phyloP scores from a whole-genome alignment of 2,797 vertebrate genomes.

The Arctocebus calabarensis region DNA sequence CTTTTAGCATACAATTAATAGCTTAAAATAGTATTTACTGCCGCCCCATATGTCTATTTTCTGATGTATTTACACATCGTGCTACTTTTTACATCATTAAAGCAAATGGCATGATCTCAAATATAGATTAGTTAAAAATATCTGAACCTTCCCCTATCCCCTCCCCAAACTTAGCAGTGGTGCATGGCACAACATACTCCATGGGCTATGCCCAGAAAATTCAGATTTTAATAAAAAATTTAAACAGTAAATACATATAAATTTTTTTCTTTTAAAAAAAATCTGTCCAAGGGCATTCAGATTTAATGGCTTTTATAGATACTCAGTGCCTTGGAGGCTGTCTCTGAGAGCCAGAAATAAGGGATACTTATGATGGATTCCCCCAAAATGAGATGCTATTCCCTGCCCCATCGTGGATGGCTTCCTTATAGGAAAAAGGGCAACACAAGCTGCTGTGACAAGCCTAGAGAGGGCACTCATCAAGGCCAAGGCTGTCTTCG shows the following conservation, averaged over 20 bases:
- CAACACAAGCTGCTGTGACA: neutral
- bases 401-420: neutral
- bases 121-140: conserved; percentile 80
- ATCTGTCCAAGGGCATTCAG: conserved; percentile 67
- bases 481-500: conserved; percentile 36
- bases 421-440: neutral
- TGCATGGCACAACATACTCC: conserved; percentile 63
- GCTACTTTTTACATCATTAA: conserved; percentile 76
- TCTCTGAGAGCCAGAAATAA: conserved; percentile 46
- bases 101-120: conserved; percentile 77
- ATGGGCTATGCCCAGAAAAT: conserved; percentile 73
- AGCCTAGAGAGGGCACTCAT: neutral
- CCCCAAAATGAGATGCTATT: neutral
- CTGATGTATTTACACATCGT: conserved; percentile 78
- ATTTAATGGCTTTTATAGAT: conserved; percentile 78
- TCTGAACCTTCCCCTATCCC: conserved; percentile 51
- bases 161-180: conserved; percentile 50
- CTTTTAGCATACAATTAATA: conserved; percentile 79
- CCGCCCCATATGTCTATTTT: conserved; percentile 69
- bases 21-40: conserved; percentile 81
- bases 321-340: conserved; percentile 55
- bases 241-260: conserved; percentile 81
- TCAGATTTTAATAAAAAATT: conserved; percentile 82
- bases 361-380: conserved; percentile 39
- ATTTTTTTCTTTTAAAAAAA: conserved; percentile 78